These are phyloP conservation scores for Myanophis thanlyinensis DNA, from an alignment of 2,113 vertebrate genomes.

Conservation along the genomic window DNA sequence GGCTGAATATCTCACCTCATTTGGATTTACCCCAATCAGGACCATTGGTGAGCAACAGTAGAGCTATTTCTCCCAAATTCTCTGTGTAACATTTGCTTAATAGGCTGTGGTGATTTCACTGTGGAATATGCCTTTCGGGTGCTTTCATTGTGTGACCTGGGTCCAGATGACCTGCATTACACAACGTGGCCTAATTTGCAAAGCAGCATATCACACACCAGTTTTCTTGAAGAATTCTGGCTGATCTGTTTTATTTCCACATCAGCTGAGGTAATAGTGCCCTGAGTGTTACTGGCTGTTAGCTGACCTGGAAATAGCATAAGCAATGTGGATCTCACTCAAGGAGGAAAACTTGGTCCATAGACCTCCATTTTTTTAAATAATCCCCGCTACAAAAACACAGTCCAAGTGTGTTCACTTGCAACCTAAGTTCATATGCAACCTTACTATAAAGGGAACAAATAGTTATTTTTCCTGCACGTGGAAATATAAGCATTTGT, in stretches of 20 bases:
- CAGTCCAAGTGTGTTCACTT: background rate
- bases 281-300: conserved; percentile 4
- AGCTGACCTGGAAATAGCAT: conserved; percentile 10
- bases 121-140: background rate
- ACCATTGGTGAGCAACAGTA: background rate
- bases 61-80: background rate
- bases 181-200: background rate
- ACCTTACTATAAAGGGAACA: background rate
- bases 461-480: background rate
- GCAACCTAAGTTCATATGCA: background rate
- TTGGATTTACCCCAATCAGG: background rate
- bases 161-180: background rate
- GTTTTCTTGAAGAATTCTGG: conserved; percentile 13
- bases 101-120: background rate
- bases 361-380: background rate
- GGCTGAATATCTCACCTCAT: background rate
- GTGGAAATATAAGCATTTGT: background rate
- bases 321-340: background rate
- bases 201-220: background rate
- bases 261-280: conserved; percentile 22
- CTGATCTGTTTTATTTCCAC: conserved; percentile 23
- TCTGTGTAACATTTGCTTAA: background rate
- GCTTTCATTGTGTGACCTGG: background rate
- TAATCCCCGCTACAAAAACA: background rate
- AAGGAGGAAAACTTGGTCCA: background rate